phyloP scores from a whole-genome alignment of 92 coral and sea anemone species.

The Palythoa grandis region DNA sequence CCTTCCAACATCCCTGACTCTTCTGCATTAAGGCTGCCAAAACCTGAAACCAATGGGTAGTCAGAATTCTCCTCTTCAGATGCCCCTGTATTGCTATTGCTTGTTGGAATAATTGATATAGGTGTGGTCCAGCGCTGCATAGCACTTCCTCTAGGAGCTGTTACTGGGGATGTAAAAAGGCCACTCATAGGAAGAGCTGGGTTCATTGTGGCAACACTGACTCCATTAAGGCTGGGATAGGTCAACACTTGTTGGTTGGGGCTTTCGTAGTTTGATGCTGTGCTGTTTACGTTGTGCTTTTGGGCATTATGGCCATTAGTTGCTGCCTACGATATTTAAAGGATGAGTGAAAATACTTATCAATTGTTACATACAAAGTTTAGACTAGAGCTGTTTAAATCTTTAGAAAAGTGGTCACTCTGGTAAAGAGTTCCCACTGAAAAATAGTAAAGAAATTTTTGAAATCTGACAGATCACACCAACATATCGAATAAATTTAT shows the following conservation, averaged over 20 bases:
- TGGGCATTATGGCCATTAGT: conserved; percentile 11
- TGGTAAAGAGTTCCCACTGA: too few relatives aligned
- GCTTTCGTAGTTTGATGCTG: conserved; percentile 51
- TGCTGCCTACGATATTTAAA: conserved; percentile 23
- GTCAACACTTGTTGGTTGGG: conserved; percentile 59
- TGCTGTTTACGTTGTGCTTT: conserved; percentile 52
- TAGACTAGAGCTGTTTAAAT: too few relatives aligned
- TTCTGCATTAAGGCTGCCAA: conserved; percentile 78
- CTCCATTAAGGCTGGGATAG: conserved; percentile 61
- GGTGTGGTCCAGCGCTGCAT: conserved; percentile 66
- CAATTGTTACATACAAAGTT: background rate
- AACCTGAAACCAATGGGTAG: conserved; percentile 79
- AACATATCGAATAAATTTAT: too few relatives aligned
- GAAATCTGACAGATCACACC: too few relatives aligned
- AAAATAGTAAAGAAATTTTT: too few relatives aligned
- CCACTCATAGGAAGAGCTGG: conserved; percentile 58
- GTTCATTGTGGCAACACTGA: conserved; percentile 53
- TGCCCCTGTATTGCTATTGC: conserved; percentile 30
- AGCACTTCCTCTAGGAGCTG: conserved; percentile 37
- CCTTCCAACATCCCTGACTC: conserved; percentile 81
- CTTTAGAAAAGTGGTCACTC: too few relatives aligned
- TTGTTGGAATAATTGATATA: conserved; percentile 48
- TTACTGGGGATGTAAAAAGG: conserved; percentile 61
- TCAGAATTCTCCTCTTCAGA: conserved; percentile 69
- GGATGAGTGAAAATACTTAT: background rate